phyloP scores from a whole-genome alignment of 2,113 vertebrate genomes.

The Heptranchias perlo region DNA sequence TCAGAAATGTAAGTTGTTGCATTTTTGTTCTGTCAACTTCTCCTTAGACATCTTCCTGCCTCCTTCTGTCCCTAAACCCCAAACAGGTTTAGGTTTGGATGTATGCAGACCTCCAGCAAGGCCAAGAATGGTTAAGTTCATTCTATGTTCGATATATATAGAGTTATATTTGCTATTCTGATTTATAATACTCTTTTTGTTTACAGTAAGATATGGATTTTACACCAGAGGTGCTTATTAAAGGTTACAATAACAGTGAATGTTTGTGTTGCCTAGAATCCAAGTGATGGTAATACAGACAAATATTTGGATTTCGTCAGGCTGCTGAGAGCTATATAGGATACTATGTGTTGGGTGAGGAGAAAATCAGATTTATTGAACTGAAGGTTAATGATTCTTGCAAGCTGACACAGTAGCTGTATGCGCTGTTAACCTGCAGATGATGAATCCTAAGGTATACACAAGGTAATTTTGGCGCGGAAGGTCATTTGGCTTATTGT shows the following conservation, averaged over 20 bases:
- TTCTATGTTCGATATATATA: background rate
- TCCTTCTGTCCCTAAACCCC: too few relatives aligned
- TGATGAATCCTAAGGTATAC: background rate
- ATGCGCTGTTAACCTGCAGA: background rate
- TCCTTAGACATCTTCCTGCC: background rate
- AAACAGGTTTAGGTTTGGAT: background rate
- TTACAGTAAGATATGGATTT: background rate
- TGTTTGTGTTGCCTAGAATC: background rate
- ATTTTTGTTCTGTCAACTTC: background rate
- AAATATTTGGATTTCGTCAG: background rate
- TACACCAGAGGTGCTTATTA: background rate
- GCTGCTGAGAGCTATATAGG: too few relatives aligned
- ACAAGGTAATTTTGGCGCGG: too few relatives aligned
- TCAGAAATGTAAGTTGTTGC: background rate
- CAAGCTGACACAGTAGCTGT: background rate
- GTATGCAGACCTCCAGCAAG: background rate
- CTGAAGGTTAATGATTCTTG: background rate
- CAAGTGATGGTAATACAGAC: background rate
- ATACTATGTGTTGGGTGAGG: background rate
- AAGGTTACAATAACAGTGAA: background rate
- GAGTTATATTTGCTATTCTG: background rate
- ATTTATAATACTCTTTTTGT: background rate
- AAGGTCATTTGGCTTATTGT: too few relatives aligned
- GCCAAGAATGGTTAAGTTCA: background rate
- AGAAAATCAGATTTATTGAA: background rate